Conservation (phyloP, 92 coral and sea anemone species). For the Epizoanthus illoricatus region DNA sequence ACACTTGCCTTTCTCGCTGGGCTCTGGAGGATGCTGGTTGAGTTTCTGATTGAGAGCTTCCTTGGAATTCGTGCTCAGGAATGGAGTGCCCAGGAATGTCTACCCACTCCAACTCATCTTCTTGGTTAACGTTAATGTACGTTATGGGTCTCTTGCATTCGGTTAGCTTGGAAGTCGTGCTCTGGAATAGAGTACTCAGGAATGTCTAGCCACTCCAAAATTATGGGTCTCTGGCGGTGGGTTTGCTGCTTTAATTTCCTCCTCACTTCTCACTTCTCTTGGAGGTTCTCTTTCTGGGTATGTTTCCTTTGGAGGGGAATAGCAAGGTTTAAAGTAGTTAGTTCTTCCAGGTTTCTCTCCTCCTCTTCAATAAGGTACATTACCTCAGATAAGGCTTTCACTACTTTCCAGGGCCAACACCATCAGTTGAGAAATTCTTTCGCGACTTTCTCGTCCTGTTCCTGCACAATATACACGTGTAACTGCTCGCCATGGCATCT, state of each 20-base stretch:
- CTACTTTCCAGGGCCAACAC: not conserved
- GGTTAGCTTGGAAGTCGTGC: not conserved
- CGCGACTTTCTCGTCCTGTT: conserved; percentile 6
- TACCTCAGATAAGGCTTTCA: conserved; percentile 3
- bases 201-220: too few relatives aligned
- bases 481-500: conserved; percentile 47
- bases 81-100: too few relatives aligned
- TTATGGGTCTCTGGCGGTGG: too few relatives aligned
- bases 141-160: not conserved
- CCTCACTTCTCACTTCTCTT: not conserved
- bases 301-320: too few relatives aligned
- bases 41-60: not conserved
- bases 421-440: conserved; percentile 8
- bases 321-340: too few relatives aligned
- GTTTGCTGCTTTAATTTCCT: too few relatives aligned
- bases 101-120: too few relatives aligned
- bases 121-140: too few relatives aligned
- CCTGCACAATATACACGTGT: conserved; percentile 21
- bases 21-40: not conserved
- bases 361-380: conserved; percentile 38
- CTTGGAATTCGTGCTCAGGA: not conserved
- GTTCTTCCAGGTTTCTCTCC: conserved; percentile 17
- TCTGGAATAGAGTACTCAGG: too few relatives aligned
- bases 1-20: not conserved
- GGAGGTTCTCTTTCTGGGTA: too few relatives aligned